A percentile compares a stretch with the other conserved stretches of the same genome.
Evolutionary conservation across 2,113 vertebrate genomes (phyloP).

Genomic region (Malurus alboscapulatus): DNA sequence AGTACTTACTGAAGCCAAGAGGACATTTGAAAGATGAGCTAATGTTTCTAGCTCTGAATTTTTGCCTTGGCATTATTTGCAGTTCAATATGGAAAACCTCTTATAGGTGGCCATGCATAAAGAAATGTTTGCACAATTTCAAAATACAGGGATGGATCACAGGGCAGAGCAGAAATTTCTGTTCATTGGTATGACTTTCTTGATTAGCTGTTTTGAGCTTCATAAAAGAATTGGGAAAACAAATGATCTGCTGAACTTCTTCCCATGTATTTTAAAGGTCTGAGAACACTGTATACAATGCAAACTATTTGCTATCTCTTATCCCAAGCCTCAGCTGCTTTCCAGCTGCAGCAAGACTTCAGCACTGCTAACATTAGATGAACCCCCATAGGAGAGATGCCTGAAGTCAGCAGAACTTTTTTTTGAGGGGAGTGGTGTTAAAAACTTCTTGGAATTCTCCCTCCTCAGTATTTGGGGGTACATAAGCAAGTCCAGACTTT

Average conservation of each 20-base stretch:
- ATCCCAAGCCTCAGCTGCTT: not conserved
- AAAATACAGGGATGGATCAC: not conserved
- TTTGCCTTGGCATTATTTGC: not conserved
- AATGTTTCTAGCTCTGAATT: not conserved
- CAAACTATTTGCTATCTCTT: not conserved
- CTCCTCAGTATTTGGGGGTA: not conserved
- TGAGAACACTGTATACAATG: not conserved
- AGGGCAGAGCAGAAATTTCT: not conserved
- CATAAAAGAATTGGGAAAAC: not conserved
- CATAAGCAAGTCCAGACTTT: not conserved
- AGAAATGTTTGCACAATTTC: not conserved
- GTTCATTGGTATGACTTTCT: not conserved
- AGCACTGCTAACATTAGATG: not conserved
- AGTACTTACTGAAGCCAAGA: not conserved
- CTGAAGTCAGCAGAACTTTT: not conserved
- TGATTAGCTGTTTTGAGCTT: not conserved
- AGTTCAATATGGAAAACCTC: not conserved
- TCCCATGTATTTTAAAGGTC: not conserved
- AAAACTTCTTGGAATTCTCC: not conserved
- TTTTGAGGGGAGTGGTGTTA: not conserved
- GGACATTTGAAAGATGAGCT: not conserved
- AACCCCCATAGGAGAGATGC: not conserved
- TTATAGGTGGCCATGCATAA: not conserved
- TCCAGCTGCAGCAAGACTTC: not conserved
- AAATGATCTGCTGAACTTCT: not conserved